Base-by-base conservation (phyloP, 2,888 invertebrate species). In the Celastrina argiolus region DNA sequence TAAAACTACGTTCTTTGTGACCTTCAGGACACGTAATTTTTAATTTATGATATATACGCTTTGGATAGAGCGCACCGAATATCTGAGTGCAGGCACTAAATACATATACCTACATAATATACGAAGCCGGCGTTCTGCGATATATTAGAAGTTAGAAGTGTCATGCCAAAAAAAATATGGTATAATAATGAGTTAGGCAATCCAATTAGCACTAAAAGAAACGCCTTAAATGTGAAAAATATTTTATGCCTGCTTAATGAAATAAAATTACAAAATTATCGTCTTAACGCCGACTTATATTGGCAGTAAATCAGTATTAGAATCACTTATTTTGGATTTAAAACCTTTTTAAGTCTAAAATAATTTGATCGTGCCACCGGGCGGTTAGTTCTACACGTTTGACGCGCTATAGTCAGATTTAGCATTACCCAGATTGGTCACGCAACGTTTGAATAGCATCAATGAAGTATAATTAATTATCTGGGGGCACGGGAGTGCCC, bases 321-420 rank as follows among this genome's bases (percentile, higher is more conserved):
- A 31, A 31, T 31, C 58, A 28, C 28, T 69, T 56, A 69, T 65
- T 64, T 14, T 61, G 56, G 68, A 67, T 68, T 69, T 71, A 67
- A 72, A 69, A 69, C 65, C 69, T 71, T 71, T 69, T 68, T n/a
- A n/a, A 61, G 67, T 68, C 56, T 67, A 65, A 56, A 69, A 72
- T 67, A 69, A 70, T 69, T 67, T 56, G 31, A 56, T 71, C 71
- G 74, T 73, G 72, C 69, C 73, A 71, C 68, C 61, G 34, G 67
- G 70, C 61, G 66, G 70, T 72, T 72, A 69, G 59, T 39, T 26
- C 34, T 8, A 65, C 65, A 41, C 66, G 63, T 61, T 68, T 68
- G 65, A 68, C 68, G 65, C 56, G 16, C 18, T 34, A 18, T 39
- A 61, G 61, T 61, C 36, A 61, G 14, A 22, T 22, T 36, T 22